Percentiles rank a stretch among this genome's conserved stretches.
phyloP scores from a whole-genome alignment of 2,797 vertebrate species.

The Ptychobarbus kaznakovi region DNA sequence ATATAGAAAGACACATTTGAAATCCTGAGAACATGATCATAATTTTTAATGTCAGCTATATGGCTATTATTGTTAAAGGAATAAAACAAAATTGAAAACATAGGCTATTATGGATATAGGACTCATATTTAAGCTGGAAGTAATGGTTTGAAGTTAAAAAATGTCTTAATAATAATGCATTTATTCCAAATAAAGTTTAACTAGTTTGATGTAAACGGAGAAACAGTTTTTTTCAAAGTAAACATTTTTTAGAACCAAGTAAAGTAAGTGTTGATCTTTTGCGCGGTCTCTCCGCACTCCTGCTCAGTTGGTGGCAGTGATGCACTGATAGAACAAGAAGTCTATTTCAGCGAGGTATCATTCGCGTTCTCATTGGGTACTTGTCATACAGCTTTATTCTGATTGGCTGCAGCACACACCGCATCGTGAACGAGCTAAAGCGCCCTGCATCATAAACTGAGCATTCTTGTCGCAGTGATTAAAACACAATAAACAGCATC shows the following conservation, averaged over 20 bases:
- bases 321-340: background rate
- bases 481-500: background rate
- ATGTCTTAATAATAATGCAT: too few species aligned
- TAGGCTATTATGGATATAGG: background rate
- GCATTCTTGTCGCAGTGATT: background rate
- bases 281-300: background rate
- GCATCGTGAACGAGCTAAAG: background rate
- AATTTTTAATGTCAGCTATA: background rate
- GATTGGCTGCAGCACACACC: slow-evolving; percentile 17
- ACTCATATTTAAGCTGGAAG: background rate
- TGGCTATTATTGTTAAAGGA: background rate
- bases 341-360: background rate
- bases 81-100: background rate
- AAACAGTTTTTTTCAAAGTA: background rate
- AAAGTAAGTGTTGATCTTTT: background rate
- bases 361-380: slow-evolving; percentile 10
- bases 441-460: background rate
- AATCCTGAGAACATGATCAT: background rate
- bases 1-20: too few species aligned
- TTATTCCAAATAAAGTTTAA: background rate
- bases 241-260: background rate
- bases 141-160: background rate
- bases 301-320: slow-evolving; percentile 20
- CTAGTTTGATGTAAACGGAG: background rate
- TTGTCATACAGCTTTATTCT: background rate